These are phyloP conservation scores for Drosophila watanabei DNA, from an alignment of 1,140 invertebrate genomes.

Conservation along the genomic window DNA sequence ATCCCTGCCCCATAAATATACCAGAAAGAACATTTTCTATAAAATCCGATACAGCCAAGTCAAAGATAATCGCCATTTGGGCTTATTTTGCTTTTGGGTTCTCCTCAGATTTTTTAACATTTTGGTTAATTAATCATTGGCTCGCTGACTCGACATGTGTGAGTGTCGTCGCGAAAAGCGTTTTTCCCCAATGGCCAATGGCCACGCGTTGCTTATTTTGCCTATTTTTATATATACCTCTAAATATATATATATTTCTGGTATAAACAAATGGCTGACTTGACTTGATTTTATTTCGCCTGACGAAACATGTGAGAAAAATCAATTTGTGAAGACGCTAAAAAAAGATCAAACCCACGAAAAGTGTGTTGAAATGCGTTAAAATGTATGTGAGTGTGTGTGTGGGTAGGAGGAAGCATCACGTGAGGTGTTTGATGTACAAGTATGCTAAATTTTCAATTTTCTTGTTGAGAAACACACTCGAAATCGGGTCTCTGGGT, in stretches of 20 bases:
- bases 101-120: constrained; percentile 23
- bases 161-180: constrained; percentile 32
- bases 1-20: constrained; percentile 26
- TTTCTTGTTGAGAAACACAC: background rate
- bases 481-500: constrained; percentile 18
- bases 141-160: constrained; percentile 12
- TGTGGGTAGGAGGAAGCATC: constrained; percentile 16
- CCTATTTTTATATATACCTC: constrained; percentile 22
- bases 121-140: constrained; percentile 57
- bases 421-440: constrained; percentile 35
- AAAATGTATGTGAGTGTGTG: background rate
- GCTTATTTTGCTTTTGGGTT: constrained; percentile 22
- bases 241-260: constrained; percentile 16
- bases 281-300: constrained; percentile 54
- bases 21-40: background rate
- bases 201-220: constrained; percentile 48
- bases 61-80: constrained; percentile 44
- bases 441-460: background rate
- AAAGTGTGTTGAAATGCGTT: constrained; percentile 44
- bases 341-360: constrained; percentile 38
- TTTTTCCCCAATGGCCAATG: constrained; percentile 43
- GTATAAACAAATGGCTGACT: constrained; percentile 66
- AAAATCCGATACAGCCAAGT: constrained; percentile 45
- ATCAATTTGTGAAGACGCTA: constrained; percentile 65
- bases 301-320: constrained; percentile 73